Evolutionary conservation across 2,113 vertebrate species (phyloP).

Genomic region (Pao palembangensis): DNA sequence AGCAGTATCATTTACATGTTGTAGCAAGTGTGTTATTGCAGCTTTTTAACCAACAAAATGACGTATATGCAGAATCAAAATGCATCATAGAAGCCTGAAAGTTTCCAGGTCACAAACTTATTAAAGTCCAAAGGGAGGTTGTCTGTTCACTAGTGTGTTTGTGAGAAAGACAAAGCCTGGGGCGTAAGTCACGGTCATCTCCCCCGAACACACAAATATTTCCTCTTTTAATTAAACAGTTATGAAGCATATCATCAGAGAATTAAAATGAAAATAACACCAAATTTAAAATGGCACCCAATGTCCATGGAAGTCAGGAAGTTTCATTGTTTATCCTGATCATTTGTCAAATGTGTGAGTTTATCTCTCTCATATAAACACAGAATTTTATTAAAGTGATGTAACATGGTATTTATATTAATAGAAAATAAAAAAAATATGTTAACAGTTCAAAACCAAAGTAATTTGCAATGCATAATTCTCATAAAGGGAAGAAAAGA

Average conservation of each 20-base stretch:
- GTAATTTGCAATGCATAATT: background rate
- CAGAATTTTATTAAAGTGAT: background rate
- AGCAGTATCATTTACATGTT: background rate
- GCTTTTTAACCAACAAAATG: too few relatives aligned
- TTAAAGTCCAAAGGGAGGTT: constrained; percentile 33
- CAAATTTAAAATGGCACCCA: constrained; percentile 53
- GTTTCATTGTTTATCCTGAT: constrained; percentile 49
- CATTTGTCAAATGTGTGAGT: constrained; percentile 44
- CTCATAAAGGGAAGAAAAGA: too few relatives aligned
- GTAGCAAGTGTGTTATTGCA: too few relatives aligned
- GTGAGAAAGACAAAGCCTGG: constrained; percentile 8
- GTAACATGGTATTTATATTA: background rate
- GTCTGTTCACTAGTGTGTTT: constrained; percentile 2
- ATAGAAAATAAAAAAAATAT: constrained; percentile 11
- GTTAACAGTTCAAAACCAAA: background rate
- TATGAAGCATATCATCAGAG: constrained; percentile 35
- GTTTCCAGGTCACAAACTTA: background rate
- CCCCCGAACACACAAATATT: constrained; percentile 50
- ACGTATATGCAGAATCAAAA: too few relatives aligned
- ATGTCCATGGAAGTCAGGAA: constrained; percentile 32
- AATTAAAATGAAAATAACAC: constrained; percentile 55
- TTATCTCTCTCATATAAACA: constrained; percentile 29
- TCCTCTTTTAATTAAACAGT: constrained; percentile 57
- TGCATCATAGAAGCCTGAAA: background rate
- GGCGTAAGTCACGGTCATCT: constrained; percentile 20